phyloP scores from a whole-genome alignment of 2,888 invertebrate species.

The Bellardia pandia region DNA sequence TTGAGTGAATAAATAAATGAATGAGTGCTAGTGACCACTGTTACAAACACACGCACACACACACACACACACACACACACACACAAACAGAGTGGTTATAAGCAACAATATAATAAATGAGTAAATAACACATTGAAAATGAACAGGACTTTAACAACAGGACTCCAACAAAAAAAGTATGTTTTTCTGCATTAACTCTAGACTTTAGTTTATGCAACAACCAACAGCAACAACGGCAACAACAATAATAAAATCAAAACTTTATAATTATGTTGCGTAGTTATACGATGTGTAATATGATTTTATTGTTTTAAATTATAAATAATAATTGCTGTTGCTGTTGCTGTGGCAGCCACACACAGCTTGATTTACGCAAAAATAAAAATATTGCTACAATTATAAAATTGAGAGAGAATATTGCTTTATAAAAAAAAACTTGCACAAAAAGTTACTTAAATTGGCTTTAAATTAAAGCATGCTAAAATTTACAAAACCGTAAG shows the following conservation, averaged over 20 bases:
- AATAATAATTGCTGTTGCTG: conserved; percentile 51
- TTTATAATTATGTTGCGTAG: conserved; percentile 69
- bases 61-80: background rate
- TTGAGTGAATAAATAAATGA: conserved; percentile 67
- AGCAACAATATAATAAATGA: conserved; percentile 42
- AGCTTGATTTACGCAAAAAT: background rate
- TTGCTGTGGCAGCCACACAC: background rate
- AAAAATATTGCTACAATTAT: background rate
- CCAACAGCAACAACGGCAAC: background rate
- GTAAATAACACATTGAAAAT: conserved; percentile 47
- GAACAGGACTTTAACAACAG: conserved; percentile 35
- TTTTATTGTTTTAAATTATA: conserved; percentile 70
- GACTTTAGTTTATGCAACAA: too few species aligned
- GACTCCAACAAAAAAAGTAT: background rate
- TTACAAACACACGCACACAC: background rate
- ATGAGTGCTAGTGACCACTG: conserved; percentile 55
- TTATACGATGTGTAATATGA: conserved; percentile 59
- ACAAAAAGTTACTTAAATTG: too few species aligned
- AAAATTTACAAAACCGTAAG: too few species aligned
- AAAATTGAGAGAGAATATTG: too few species aligned
- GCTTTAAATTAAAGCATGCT: too few species aligned
- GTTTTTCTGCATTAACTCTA: too few species aligned
- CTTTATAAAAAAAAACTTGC: too few species aligned
- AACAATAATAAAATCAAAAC: conserved; percentile 36
- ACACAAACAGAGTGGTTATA: conserved; percentile 13